Evolutionary conservation across 1,140 invertebrate genomes (phyloP), one percentile per base, ranked within the genome.

Genomic region (Stenopsyche tienmushanensis): DNA sequence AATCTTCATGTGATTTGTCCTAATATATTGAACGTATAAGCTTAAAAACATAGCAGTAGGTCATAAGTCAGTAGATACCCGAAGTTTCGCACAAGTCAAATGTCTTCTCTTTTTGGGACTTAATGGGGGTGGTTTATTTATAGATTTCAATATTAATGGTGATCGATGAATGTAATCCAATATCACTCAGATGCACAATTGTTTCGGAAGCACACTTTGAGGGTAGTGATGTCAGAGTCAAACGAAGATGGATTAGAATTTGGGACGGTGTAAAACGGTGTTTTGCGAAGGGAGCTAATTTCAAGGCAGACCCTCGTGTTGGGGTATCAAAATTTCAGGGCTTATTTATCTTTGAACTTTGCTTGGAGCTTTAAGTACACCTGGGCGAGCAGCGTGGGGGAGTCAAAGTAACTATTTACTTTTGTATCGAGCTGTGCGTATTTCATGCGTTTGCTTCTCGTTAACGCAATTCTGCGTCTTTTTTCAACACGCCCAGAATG

Each of bases 331-430:
- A 47, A 47, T 47, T 47, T 47, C 18, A 18, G 44, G 17, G 44
- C 44, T 47, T 47, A 47, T 47, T 47, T 47, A 47, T 47, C 44
- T 47, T 47, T 47, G 18, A 47, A 47, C 44, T 47, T 47, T 47
- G 44, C 18, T 18, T 18, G 7, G 10, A 15, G 44, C 44, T 18
- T 18, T 47, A 5, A 18, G 18, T 47, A 47, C 44, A 47, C 44
- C 44, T 47, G 44, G 44, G 10, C 17, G 44, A 47, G 17, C 44
- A 47, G 44, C 44, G 18, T 20, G 7, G 44, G 18, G 18, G 7
- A 39, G 34, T 18, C 44, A 47, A 47, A 47, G 44, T 18, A 47
- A 47, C 5, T 47, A 47, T 47, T 47, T 47, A 47, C 44, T 20
- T 47, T 47, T 18, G 44, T 9, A 15, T 15, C 44, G 17, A 5